Evolutionary conservation across 2,797 vertebrate species (phyloP).

Genomic region (Microcaecilia unicolor): DNA sequence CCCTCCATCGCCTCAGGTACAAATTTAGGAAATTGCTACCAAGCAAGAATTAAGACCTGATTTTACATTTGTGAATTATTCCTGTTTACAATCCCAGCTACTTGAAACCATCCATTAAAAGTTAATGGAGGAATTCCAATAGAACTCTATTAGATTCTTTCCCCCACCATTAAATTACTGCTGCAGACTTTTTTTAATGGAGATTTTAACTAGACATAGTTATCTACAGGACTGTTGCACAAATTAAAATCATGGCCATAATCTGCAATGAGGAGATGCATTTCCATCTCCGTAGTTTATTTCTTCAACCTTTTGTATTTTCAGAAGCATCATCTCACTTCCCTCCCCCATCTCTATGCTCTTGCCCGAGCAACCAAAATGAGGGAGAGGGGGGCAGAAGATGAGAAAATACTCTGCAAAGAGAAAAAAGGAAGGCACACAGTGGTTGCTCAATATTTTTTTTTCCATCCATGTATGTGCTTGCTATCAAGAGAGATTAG

Average conservation of each 20-base stretch:
- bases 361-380: too few relatives aligned
- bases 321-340: background rate
- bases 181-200: conserved; percentile 55
- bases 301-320: background rate
- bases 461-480: too few relatives aligned
- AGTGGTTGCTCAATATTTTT: too few relatives aligned
- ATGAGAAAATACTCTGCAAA: background rate
- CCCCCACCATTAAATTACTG: conserved; percentile 44
- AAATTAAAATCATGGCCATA: conserved; percentile 50
- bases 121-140: conserved; percentile 51
- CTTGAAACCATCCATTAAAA: conserved; percentile 43
- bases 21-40: too few relatives aligned
- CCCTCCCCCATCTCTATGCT: too few relatives aligned
- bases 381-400: too few relatives aligned
- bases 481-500: too few relatives aligned
- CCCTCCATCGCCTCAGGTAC: too few relatives aligned
- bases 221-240: conserved; percentile 53
- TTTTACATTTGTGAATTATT: conserved; percentile 26
- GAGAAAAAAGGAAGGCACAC: background rate
- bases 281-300: conserved; percentile 41
- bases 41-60: background rate
- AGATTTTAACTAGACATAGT: conserved; percentile 52
- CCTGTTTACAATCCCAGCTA: conserved; percentile 27
- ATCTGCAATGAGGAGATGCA: conserved; percentile 43
- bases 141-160: conserved; percentile 47